Base-by-base conservation (phyloP, 2,797 vertebrate species). In the Lates japonicus region DNA sequence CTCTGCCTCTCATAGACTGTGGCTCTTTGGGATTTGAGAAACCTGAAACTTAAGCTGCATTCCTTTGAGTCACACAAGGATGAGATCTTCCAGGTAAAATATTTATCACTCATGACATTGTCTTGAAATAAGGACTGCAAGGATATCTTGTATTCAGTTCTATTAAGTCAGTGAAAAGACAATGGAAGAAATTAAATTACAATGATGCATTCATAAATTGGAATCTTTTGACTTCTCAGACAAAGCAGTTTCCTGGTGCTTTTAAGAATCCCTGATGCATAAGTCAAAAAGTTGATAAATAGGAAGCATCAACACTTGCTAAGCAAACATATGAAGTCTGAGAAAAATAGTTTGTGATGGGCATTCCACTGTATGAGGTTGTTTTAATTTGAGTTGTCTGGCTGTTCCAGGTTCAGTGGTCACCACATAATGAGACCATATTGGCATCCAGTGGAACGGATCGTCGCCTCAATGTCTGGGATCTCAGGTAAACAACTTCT, bases 51-150 rank as follows among this genome's bases (percentile, higher is more conserved):
- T 80, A 98, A 98, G 87, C 95, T 98, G 70, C 97, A 97, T 91
- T 97, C 97, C 63, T 98, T 98, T 33, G 97, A 97, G 81, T 97
- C 97, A 0, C 97, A 98, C 92, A 97, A 97, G 89, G 97, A 98
- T 85, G 97, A 98, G 88, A 98, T 98, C 87, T 98, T 98, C 91
- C 97, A 97, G 97, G 97, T 98, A 92, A 65, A 87, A 90, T 25
- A 10, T 64, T 60, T 46, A 63, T 35, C 12, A 25, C 29, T 17
- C 17, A 5, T 42, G 2, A 20, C 5, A 16, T 63, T 44, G 55
- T 61, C 16, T 41, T 54, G 1, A 59, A 42, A 67, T 20, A 41
- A 62, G 12, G 2, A 51, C 7, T 8, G 19, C 20, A 54, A 54
- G 49, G 0, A 5, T 62, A 33, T 22, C 6, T 5, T 60, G 3